Conservation (phyloP, 1,140 invertebrate genomes). For the Pseudobourletiella spinata region DNA sequence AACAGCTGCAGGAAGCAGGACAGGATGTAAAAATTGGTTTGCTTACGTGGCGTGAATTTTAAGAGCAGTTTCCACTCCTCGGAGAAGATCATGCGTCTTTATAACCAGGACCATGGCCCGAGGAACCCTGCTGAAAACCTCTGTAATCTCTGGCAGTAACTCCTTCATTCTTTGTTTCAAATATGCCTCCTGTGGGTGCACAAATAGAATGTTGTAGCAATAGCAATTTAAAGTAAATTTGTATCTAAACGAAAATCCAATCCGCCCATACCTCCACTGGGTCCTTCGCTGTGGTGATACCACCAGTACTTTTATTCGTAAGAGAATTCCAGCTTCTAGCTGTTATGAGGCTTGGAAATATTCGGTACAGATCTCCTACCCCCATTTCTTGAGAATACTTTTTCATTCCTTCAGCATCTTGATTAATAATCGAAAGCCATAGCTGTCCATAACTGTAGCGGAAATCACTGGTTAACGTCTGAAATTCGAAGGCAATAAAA, state of each 20-base stretch:
- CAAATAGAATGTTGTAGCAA: too few species aligned
- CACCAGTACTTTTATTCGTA: slow-evolving; percentile 46
- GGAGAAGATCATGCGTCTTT: slow-evolving; percentile 92
- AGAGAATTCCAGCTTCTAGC: slow-evolving; percentile 87
- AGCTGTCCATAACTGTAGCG: slow-evolving; percentile 84
- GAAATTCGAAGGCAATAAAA: too few species aligned
- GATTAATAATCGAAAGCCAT: slow-evolving; percentile 84
- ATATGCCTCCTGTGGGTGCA: too few species aligned
- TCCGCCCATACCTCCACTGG: too few species aligned
- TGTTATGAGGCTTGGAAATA: slow-evolving; percentile 93
- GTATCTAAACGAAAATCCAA: too few species aligned
- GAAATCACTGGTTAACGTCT: slow-evolving; percentile 71
- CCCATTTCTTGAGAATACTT: slow-evolving; percentile 65
- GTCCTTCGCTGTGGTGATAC: too few species aligned
- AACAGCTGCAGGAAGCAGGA: too few species aligned
- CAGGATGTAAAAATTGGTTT: too few species aligned
- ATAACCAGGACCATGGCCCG: slow-evolving; percentile 83
- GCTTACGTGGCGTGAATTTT: slow-evolving; percentile 54
- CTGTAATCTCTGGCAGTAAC: slow-evolving; percentile 55
- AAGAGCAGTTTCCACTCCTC: slow-evolving; percentile 81
- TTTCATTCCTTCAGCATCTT: slow-evolving; percentile 69
- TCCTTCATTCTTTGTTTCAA: too few species aligned
- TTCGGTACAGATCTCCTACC: slow-evolving; percentile 72
- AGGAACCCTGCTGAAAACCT: slow-evolving; percentile 63
- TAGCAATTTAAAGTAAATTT: too few species aligned